Evolutionary conservation across 2,113 vertebrate genomes (phyloP), one percentile per base, ranked within the genome.

Genomic region (Cinclus mexicanus): DNA sequence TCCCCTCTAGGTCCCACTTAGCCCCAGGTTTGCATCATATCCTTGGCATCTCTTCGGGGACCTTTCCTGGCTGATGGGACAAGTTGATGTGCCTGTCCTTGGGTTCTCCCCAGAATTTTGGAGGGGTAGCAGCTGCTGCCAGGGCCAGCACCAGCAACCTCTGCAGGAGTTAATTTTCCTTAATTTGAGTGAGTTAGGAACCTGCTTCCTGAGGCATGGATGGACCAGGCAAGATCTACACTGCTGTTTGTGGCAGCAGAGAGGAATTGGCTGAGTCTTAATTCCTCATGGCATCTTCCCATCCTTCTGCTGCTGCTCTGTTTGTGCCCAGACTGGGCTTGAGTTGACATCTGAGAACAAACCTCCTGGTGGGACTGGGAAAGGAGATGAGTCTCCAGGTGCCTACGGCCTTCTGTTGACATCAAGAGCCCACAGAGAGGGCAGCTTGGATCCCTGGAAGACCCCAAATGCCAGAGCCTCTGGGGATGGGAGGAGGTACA

Each of bases 401-500:
- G 72, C 37, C 25, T 35, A 31, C 6, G 3, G 18, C 44, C 21
- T 82, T 44, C 52, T 53, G 3, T 15, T 83, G 50, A 19, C 52
- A 81, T 11, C 3, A 1, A 41, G 22, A 75, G 49, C 57, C 13
- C 1, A 37, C 56, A 26, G 41, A 87, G 47, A 49, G n/a, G 64
- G 39, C 61, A 64, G 20, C 11, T 31, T 10, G 65, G 67, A 55
- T 70, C 79, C 49, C 41, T 94, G 74, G 84, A 79, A 95, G 91
- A 87, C 59, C 67, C 78, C 83, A 80, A 6, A 35, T 6, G 3
- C 56, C 44, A 46, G 18, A 22, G 25, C 56, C 91, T 60, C 64
- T 56, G 52, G 79, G 92, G 76, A 71, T 95, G 94, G 90, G 95
- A 94, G 92, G 93, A 92, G 88, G 74, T 20, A 4, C 68, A 91